Percentiles rank a stretch among this genome's conserved stretches.
Evolutionary conservation across 30 jellyfish, hydroid and myxozoan genomes (phyloP).

Genomic region (Rhopilema esculentum): DNA sequence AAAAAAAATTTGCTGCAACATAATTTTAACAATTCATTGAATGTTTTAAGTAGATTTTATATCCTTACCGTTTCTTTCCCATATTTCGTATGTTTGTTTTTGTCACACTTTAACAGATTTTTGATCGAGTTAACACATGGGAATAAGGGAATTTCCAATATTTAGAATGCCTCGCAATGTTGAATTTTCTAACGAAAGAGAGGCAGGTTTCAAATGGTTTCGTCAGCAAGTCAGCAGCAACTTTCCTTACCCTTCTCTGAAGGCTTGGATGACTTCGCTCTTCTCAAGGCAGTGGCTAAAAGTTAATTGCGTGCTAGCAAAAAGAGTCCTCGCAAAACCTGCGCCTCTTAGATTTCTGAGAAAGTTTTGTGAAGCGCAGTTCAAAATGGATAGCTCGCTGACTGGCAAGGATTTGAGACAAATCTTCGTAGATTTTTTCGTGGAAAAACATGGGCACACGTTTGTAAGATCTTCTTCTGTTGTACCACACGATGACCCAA

Average conservation of each 20-base stretch:
- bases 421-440: constrained; percentile 83
- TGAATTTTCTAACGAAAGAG: neutral
- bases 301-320: neutral
- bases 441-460: constrained; percentile 81
- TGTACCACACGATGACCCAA: constrained; percentile 99
- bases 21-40: too few species aligned
- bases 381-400: constrained; percentile 61
- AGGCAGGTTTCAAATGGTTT: constrained; percentile 49
- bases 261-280: neutral
- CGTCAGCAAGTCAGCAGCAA: constrained; percentile 59
- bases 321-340: neutral
- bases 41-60: too few species aligned
- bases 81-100: neutral
- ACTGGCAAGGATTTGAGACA: constrained; percentile 87
- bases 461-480: constrained; percentile 97
- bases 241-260: neutral
- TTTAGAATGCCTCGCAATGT: constrained; percentile 17
- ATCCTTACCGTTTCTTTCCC: neutral
- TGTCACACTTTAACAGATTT: neutral
- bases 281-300: neutral
- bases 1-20: neutral
- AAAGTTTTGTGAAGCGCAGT: neutral
- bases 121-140: neutral
- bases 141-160: neutral
- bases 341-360: neutral